Evolutionary conservation across 2,888 invertebrate genomes (phyloP).

Genomic region (Cordilura impudica): DNA sequence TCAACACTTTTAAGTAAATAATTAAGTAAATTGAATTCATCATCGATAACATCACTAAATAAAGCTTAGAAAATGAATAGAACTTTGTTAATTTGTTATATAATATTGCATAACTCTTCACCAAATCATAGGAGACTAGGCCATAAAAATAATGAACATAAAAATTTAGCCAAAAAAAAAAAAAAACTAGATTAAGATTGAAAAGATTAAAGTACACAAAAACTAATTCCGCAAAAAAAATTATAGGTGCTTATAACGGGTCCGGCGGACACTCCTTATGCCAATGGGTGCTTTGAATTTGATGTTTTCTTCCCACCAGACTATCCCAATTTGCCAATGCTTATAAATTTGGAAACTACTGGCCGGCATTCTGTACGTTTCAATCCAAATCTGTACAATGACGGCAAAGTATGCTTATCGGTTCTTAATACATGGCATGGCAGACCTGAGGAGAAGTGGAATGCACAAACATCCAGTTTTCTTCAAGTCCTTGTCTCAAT

Average conservation of each 20-base stretch:
- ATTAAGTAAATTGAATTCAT: no score
- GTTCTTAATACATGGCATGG: constrained; percentile 98
- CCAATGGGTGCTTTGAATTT: constrained; percentile 93
- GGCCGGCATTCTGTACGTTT: constrained; percentile 93
- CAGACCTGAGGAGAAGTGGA: constrained; percentile 97
- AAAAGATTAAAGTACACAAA: no score
- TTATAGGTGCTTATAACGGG: constrained; percentile 91
- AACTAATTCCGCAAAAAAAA: no score
- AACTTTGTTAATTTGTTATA: no score
- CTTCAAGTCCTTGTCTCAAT: constrained; percentile 94
- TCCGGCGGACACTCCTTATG: constrained; percentile 94
- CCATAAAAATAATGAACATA: no score
- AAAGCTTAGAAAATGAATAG: no score
- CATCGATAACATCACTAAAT: no score
- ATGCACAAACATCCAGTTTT: constrained; percentile 96
- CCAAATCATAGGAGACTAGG: no score
- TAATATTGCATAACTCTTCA: no score
- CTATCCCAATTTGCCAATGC: constrained; percentile 90
- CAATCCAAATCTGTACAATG: constrained; percentile 96
- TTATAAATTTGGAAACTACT: constrained; percentile 93
- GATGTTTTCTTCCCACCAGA: constrained; percentile 94
- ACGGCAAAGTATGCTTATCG: constrained; percentile 96
- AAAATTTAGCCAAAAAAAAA: no score
- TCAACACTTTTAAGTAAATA: no score
- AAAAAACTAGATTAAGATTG: no score